Base-by-base conservation (phyloP, 2,888 invertebrate genomes). In the Stenchaetothrips biformis region DNA sequence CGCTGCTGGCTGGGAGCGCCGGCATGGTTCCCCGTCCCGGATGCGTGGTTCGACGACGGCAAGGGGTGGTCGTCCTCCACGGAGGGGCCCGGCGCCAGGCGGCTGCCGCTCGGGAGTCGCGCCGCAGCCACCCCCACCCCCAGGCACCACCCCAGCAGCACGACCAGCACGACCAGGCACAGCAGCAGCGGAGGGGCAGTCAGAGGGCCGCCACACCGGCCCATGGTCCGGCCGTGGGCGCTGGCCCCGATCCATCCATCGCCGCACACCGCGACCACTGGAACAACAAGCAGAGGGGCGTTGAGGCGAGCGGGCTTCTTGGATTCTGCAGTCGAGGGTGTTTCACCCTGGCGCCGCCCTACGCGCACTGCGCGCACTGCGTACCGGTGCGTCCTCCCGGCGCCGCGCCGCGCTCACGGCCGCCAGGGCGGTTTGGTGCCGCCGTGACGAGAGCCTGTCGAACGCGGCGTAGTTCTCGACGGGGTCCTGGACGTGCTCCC, bases 201-300 rank as follows among this genome's bases (percentile, higher is more conserved):
- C 25, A 74, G 25, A 21, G 67, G 67, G 25, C 67, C 67, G 67
- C 67, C 67, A 74, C 67, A 74, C 67, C 67, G 67, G 67, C 67
- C 21, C 67, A 74, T 74, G 25, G 25, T 74, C 21, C 67, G 67
- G 67, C 67, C 67, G 67, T 11, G 21, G 25, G 67, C 67, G 67
- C 8, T 11, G 67, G 67, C 11, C 67, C 67, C 25, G 67, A 8
- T 21, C 21, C 67, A 25, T 21, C 67, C 67, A 74, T 74, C 21
- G 67, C 67, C 67, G 67, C 25, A 11, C 67, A 74, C 11, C 25
- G 67, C 67, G 67, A n/a, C 67, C 67, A 74, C 67, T 74, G 67
- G 37, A 37, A 37, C 67, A 74, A 74, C 67, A 74, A 74, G 25
- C 21, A 25, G 53, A 53, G 53, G 11, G 53, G 13, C 1, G 11